Conservation (phyloP, 2,888 invertebrate genomes). For the Prionchulus punctatus region DNA sequence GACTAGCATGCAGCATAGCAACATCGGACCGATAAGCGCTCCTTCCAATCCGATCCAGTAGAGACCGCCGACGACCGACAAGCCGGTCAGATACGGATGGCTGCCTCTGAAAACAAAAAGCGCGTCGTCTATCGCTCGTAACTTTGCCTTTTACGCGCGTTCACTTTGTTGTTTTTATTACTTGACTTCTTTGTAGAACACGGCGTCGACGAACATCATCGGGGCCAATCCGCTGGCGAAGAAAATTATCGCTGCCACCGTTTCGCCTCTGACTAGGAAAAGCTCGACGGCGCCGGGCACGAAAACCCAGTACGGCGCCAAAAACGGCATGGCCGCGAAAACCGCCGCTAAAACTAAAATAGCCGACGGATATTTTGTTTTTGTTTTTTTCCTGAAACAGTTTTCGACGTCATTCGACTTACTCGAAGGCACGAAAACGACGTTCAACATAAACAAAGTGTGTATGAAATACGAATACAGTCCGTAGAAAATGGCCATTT, state of each 20-base stretch:
- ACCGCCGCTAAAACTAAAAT: slow-evolving; percentile 65
- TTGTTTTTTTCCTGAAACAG: slow-evolving; percentile 5
- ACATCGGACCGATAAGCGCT: slow-evolving; percentile 83
- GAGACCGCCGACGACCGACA: slow-evolving; percentile 92
- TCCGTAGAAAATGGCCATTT: slow-evolving; percentile 90
- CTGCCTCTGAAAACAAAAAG: too few species aligned
- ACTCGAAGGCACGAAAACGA: slow-evolving; percentile 86
- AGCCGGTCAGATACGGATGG: slow-evolving; percentile 86
- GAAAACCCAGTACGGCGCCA: slow-evolving; percentile 88
- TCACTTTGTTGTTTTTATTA: slow-evolving; percentile 10
- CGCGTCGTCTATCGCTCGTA: too few species aligned
- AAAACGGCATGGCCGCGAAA: slow-evolving; percentile 82
- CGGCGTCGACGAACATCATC: slow-evolving; percentile 75
- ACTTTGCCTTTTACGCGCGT: too few species aligned
- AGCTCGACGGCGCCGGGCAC: slow-evolving; percentile 83
- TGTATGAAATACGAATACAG: slow-evolving; percentile 96
- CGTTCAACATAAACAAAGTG: slow-evolving; percentile 74
- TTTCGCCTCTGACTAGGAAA: slow-evolving; percentile 75
- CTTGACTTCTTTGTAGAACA: slow-evolving; percentile 91
- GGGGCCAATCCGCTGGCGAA: slow-evolving; percentile 72
- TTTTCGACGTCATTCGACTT: slow-evolving; percentile 19
- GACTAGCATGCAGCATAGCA: slow-evolving; percentile 83
- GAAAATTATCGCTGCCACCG: slow-evolving; percentile 60
- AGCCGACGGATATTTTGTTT: neutral
- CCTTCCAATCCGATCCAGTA: slow-evolving; percentile 93